Base-by-base conservation (phyloP, 2,888 invertebrate genomes). In the Polietes domitor region DNA sequence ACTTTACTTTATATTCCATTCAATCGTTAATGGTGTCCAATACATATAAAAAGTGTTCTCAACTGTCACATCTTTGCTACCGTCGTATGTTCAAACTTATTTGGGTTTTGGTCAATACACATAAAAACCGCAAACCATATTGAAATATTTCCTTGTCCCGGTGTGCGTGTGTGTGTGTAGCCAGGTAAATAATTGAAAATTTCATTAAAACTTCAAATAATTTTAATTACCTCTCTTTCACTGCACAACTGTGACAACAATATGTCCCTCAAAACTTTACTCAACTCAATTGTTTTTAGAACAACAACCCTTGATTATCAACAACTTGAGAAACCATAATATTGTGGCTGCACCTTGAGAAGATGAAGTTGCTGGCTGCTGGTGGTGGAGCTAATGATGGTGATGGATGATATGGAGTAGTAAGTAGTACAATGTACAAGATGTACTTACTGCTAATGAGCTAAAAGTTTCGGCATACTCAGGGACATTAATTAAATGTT, bases 401-500 rank as follows among this genome's bases (percentile, higher is more conserved):
- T 28, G 19, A 21, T 53, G 53, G n/a, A 47, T 3, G 10, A 47
- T 47, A 47, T 3, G 2, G 47, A 47, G 9, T 32, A 6, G 32
- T 32, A 32, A 47, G 37, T 47, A 10, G 10, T 7, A 47, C 47
- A 47, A 47, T 47, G 19, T 5, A 70, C 47, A 19, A 24, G 17
- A 9, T 77, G 58, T 37, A 32, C 26, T 70, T 77, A 28, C 68
- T 50, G 71, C 72, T 84, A 84, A 84, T 73, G 75, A 81, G 75
- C 50, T 47, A 55, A 77, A 80, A 83, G 72, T 83, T 79, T 73
- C 68, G 77, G 75, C 78, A 75, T 75, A 53, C 75, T 78, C 43
- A 73, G 76, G 75, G 68, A 81, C 80, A 75, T 78, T 81, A 84
- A 84, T 80, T 84, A 78, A 63, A 75, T 84, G 68, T 63, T 72